These are phyloP conservation scores for Hirtodrosophila confusa DNA, from an alignment of 2,888 invertebrate species.

Conservation along the genomic window DNA sequence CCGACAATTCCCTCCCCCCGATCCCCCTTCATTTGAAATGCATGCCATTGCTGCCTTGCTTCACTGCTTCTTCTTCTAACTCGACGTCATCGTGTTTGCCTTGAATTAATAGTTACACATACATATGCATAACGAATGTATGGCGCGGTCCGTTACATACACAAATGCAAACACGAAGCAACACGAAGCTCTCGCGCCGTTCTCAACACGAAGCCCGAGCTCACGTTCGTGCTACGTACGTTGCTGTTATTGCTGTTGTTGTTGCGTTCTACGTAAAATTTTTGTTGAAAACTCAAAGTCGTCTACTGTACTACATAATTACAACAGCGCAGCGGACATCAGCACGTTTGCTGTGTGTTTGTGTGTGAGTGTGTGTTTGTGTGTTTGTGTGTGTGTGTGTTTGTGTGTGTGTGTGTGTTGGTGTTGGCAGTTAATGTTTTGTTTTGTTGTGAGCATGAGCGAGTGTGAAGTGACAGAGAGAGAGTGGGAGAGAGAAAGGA, in stretches of 20 bases:
- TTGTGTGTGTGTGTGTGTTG: slow-evolving; percentile 15
- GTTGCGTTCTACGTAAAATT: slow-evolving; percentile 65
- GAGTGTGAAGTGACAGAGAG: slow-evolving; percentile 47
- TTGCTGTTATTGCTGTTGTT: slow-evolving; percentile 33
- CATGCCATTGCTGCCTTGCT: slow-evolving; percentile 41
- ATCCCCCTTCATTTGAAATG: slow-evolving; percentile 24
- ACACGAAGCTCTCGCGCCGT: slow-evolving; percentile 21
- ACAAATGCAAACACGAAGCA: slow-evolving; percentile 44
- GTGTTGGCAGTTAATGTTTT: not conserved
- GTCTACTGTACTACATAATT: slow-evolving; percentile 79
- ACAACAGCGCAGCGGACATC: slow-evolving; percentile 58
- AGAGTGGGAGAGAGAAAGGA: slow-evolving; percentile 15
- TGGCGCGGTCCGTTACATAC: slow-evolving; percentile 51
- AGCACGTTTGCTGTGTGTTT: slow-evolving; percentile 56
- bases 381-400: slow-evolving; percentile 2
- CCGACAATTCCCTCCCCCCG: not conserved
- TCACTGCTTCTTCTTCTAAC: slow-evolving; percentile 24
- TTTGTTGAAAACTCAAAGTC: slow-evolving; percentile 77
- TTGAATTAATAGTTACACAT: slow-evolving; percentile 55
- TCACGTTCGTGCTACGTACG: slow-evolving; percentile 43
- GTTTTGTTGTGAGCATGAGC: slow-evolving; percentile 1
- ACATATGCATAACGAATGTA: slow-evolving; percentile 10
- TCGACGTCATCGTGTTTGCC: slow-evolving; percentile 71
- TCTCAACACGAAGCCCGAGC: slow-evolving; percentile 25
- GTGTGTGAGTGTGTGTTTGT: no score